Conservation (phyloP, 1,140 invertebrate species). For the Panagrolaimus sp. region DNA sequence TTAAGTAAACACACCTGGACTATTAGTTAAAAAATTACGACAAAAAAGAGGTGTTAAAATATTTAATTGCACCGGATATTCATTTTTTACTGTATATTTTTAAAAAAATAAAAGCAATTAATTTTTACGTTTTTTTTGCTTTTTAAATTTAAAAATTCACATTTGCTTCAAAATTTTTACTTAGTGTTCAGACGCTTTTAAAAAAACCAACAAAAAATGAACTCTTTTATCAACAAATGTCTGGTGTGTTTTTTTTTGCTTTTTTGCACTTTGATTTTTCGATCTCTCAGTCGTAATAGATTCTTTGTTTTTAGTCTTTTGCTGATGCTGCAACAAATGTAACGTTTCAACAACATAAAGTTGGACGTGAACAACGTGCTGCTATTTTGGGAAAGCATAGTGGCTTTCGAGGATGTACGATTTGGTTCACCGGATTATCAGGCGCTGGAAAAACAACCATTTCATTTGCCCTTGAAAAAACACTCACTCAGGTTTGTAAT, state of each 20-base stretch:
- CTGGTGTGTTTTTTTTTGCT: background rate
- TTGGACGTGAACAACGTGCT: conserved; percentile 82
- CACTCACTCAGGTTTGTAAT: conserved; percentile 42
- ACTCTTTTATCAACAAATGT: conserved; percentile 4
- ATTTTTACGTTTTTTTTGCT: too few species aligned
- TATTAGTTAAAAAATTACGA: too few species aligned
- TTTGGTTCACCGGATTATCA: conserved; percentile 91
- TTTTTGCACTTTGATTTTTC: background rate
- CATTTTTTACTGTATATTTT: too few species aligned
- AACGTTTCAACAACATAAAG: conserved; percentile 77
- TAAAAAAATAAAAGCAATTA: too few species aligned
- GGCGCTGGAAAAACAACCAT: conserved; percentile 95
- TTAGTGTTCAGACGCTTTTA: too few species aligned
- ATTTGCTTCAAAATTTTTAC: too few species aligned
- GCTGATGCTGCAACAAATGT: conserved; percentile 41
- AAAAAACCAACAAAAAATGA: background rate
- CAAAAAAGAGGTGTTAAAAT: too few species aligned
- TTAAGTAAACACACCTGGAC: too few species aligned
- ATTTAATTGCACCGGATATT: too few species aligned
- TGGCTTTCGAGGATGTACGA: conserved; percentile 91
- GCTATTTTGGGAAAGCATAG: conserved; percentile 76
- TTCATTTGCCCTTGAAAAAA: conserved; percentile 80
- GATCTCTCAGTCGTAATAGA: background rate
- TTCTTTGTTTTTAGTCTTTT: conserved; percentile 27
- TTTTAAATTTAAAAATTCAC: too few species aligned